Conservation (phyloP, 1,140 invertebrate species). For the Drosophila pandora region DNA sequence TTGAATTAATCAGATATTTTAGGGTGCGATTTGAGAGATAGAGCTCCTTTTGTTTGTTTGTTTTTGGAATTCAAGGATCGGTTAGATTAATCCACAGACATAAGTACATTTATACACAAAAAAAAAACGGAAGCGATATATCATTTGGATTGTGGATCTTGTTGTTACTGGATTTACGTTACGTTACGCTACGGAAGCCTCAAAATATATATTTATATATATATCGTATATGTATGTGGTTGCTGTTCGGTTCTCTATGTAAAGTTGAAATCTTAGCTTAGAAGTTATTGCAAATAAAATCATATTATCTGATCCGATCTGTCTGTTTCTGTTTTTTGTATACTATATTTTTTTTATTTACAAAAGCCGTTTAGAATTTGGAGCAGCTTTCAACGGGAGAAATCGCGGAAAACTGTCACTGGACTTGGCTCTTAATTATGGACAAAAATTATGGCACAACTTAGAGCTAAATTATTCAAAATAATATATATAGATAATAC, state of each 20-base stretch:
- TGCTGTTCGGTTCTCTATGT: slow-evolving; percentile 42
- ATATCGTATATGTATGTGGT: slow-evolving; percentile 27
- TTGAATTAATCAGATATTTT: slow-evolving; percentile 52
- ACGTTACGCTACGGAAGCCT: slow-evolving; percentile 60
- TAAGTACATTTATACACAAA: slow-evolving; percentile 43
- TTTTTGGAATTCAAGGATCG: slow-evolving; percentile 34
- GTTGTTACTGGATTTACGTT: slow-evolving; percentile 25
- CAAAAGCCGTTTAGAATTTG: slow-evolving; percentile 49
- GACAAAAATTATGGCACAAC: slow-evolving; percentile 21
- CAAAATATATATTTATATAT: slow-evolving; percentile 42
- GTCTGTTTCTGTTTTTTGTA: neutral
- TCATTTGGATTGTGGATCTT: slow-evolving; percentile 15
- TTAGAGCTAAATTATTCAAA: slow-evolving; percentile 29
- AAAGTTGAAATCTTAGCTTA: slow-evolving; percentile 73
- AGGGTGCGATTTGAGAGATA: slow-evolving; percentile 32
- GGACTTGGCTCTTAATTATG: slow-evolving; percentile 25
- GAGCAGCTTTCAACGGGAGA: slow-evolving; percentile 6
- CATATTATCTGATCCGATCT: slow-evolving; percentile 13
- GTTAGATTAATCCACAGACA: slow-evolving; percentile 29
- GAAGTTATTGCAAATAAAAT: slow-evolving; percentile 56
- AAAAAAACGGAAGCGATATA: slow-evolving; percentile 21
- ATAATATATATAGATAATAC: slow-evolving; percentile 3
- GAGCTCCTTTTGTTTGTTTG: neutral
- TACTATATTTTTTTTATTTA: slow-evolving; percentile 44
- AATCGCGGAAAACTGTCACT: slow-evolving; percentile 4